These are phyloP conservation scores for Stomatorhinus walkeri DNA, from an alignment of 2,797 vertebrate species.

Conservation along the genomic window DNA sequence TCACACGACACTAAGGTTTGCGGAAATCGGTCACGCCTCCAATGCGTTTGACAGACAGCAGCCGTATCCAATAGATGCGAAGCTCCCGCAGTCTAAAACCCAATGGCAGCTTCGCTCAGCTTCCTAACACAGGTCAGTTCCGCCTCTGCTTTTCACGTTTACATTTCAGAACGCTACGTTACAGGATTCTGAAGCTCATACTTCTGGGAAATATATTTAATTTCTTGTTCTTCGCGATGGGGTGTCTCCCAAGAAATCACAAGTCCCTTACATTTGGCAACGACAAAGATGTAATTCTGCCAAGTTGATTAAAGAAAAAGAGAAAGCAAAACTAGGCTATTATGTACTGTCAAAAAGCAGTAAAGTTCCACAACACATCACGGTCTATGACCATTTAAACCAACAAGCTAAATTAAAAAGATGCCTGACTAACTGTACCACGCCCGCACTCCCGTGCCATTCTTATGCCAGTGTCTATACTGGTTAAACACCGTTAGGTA, in stretches of 20 bases:
- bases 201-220: background rate
- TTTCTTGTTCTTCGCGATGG: background rate
- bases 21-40: background rate
- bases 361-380: background rate
- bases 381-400: background rate
- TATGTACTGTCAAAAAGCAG: background rate
- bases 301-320: background rate
- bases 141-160: background rate
- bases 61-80: constrained; percentile 7
- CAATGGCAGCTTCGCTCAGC: background rate
- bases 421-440: background rate
- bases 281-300: background rate
- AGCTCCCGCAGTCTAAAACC: background rate
- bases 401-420: background rate
- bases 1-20: constrained; percentile 16
- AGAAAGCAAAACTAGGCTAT: background rate
- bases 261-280: background rate
- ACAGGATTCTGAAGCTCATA: background rate
- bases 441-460: background rate
- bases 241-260: background rate
- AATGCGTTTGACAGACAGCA: constrained; percentile 7
- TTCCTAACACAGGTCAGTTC: constrained; percentile 8
- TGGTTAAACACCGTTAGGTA: background rate
- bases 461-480: background rate
- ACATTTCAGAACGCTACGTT: background rate